Percentiles rank a stretch among this genome's conserved stretches.
phyloP scores from a whole-genome alignment of 2,113 vertebrate genomes.

The Austrofundulus limnaeus region DNA sequence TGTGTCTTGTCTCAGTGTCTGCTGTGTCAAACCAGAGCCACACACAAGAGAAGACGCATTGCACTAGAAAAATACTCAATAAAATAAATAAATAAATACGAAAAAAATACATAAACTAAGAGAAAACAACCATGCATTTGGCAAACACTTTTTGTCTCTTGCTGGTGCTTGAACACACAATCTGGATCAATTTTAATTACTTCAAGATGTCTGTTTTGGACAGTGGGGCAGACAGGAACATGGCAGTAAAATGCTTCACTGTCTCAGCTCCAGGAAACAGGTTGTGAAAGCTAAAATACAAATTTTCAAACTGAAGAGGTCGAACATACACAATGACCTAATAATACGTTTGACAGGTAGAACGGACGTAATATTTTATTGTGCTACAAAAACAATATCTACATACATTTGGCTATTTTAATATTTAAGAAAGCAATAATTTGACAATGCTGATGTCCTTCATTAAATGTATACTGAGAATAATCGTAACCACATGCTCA shows the following conservation, averaged over 20 bases:
- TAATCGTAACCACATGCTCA: not conserved
- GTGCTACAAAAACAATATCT: not conserved
- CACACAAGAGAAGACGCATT: slow-evolving; percentile 41
- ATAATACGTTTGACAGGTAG: not conserved
- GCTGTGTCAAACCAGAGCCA: slow-evolving; percentile 35
- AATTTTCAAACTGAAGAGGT: not conserved
- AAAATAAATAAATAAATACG: slow-evolving; percentile 23
- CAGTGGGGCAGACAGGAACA: slow-evolving; percentile 1
- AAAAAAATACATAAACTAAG: slow-evolving; percentile 24
- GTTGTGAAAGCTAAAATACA: not conserved
- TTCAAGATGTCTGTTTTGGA: slow-evolving; percentile 14
- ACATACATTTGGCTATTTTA: not conserved
- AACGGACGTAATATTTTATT: not conserved
- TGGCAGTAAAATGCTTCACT: not conserved
- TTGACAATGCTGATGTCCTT: not conserved
- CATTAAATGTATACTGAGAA: not conserved
- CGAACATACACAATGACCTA: not conserved
- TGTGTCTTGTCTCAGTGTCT: slow-evolving; percentile 38
- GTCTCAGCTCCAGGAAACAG: not conserved
- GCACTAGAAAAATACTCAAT: slow-evolving; percentile 25
- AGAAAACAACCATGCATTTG: not conserved
- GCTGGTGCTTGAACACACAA: slow-evolving; percentile 12
- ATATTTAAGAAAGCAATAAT: not conserved
- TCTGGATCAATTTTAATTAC: slow-evolving; percentile 25
- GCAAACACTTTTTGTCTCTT: not conserved